Conservation (phyloP, 2,113 vertebrate genomes). For the Megaleporinus macrocephalus region DNA sequence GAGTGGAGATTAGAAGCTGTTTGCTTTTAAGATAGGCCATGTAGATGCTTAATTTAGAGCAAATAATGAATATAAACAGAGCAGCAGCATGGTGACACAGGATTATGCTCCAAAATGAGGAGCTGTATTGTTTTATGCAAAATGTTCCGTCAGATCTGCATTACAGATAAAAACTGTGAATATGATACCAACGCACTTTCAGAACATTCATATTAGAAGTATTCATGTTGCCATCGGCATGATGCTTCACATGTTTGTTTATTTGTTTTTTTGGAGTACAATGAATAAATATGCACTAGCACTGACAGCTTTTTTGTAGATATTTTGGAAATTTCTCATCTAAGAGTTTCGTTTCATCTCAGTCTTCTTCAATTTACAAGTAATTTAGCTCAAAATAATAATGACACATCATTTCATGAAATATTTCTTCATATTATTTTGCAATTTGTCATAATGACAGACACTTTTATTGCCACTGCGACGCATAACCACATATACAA, state of each 20-base stretch:
- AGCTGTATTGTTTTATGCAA: constrained; percentile 40
- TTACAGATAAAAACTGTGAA: constrained; percentile 7
- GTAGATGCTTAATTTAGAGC: constrained; percentile 66
- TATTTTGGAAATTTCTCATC: background rate
- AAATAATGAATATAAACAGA: constrained; percentile 62
- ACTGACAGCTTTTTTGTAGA: background rate
- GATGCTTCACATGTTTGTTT: background rate
- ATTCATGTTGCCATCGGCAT: background rate
- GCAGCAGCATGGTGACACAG: constrained; percentile 50
- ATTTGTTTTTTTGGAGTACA: background rate
- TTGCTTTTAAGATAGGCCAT: constrained; percentile 60
- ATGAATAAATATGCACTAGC: background rate
- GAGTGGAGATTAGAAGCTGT: constrained; percentile 65
- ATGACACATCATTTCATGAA: background rate
- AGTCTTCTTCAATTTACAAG: too few species aligned
- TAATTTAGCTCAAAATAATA: too few species aligned
- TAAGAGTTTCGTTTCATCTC: background rate
- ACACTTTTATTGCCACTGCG: background rate
- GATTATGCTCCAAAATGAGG: constrained; percentile 41
- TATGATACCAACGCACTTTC: background rate
- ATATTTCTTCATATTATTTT: background rate
- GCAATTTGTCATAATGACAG: background rate
- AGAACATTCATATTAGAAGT: background rate
- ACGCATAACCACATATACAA: background rate
- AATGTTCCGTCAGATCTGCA: constrained; percentile 26